Evolutionary conservation across 2,113 vertebrate species (phyloP), one percentile per base, ranked within the genome.

Genomic region (Sinocyclocheilus grahami): DNA sequence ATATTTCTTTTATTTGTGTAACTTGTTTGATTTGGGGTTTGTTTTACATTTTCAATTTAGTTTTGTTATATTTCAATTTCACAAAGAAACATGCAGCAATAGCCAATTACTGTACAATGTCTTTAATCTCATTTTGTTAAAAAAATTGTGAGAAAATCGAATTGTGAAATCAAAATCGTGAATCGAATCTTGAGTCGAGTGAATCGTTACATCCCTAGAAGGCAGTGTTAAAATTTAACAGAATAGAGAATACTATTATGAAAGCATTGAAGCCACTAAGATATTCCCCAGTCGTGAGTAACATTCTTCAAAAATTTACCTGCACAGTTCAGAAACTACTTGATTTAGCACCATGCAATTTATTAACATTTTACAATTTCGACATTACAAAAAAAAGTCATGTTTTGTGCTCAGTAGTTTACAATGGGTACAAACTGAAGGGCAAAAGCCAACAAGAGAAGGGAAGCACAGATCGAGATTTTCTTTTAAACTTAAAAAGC

Each of bases 301-400:
- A 82, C 79, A 80, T 46, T 14, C 14, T 65, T 82, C n/a, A 9
- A 82, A 82, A 65, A 65, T 48, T 11, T 82, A 39, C 60, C 42
- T 20, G 58, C 78, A 81, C 58, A 81, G 58, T 63, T 81, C 53
- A 1, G 30, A 78, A 63, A 27, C 0, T 42, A 24, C 55, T 39
- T 62, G 1, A 37, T 37, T 37, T 16, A 58, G 77, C 9, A 0
- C 30, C 30, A n/a, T 60, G 53, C 18, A 37, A 60, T 60, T 65
- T 10, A 65, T 7, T 48, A 12, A 76, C 12, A 67, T 65, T 62
- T 16, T 37, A 48, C 60, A 76, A 76, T 48, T 48, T 24, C 27
- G 71, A n/a, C 10, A n/a, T 22, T 42, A 74, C 10, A 42, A 33
- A 46, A 33, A 46, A 46, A 55, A 78, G 3, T 37, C 53, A 42